A percentile compares a stretch with the other conserved stretches of the same genome.
These are phyloP conservation scores for Salpingus planirostris DNA, from an alignment of 2,888 invertebrate genomes.

Conservation along the genomic window DNA sequence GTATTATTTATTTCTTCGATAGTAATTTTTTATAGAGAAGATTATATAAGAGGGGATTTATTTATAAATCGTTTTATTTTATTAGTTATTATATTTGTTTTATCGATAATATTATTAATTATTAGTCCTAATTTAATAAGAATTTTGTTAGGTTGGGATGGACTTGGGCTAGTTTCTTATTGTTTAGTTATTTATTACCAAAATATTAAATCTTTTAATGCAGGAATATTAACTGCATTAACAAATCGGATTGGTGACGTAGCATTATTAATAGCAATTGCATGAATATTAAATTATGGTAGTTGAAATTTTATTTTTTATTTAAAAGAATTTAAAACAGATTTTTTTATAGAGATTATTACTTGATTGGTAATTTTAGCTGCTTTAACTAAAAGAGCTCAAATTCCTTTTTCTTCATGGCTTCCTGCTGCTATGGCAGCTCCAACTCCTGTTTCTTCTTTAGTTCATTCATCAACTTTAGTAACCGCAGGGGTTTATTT, in stretches of 20 bases:
- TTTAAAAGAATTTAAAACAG: constrained; percentile 42
- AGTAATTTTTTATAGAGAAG: constrained; percentile 54
- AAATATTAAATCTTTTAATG: constrained; percentile 58
- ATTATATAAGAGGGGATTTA: constrained; percentile 52
- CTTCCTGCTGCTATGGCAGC: constrained; percentile 68
- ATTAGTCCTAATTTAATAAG: constrained; percentile 41
- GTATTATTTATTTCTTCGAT: constrained; percentile 58
- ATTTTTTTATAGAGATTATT: constrained; percentile 42
- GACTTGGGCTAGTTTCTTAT: constrained; percentile 63
- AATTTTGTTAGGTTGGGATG: constrained; percentile 9
- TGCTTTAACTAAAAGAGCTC: constrained; percentile 68
- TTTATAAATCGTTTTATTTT: constrained; percentile 56
- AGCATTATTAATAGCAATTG: constrained; percentile 47
- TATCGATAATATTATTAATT: constrained; percentile 60
- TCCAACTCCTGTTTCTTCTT: constrained; percentile 58
- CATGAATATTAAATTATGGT: constrained; percentile 32
- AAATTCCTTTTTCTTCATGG: constrained; percentile 72
- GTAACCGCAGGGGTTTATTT: constrained; percentile 67
- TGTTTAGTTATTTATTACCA: constrained; percentile 65
- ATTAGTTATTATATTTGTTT: constrained; percentile 56
- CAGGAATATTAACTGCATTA: constrained; percentile 62
- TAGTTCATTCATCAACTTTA: constrained; percentile 71
- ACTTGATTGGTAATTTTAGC: constrained; percentile 45
- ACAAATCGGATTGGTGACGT: constrained; percentile 69
- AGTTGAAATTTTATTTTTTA: constrained; percentile 33